These are phyloP conservation scores for Procavia capensis DNA, from an alignment of 2,113 vertebrate species.

Conservation along the genomic window DNA sequence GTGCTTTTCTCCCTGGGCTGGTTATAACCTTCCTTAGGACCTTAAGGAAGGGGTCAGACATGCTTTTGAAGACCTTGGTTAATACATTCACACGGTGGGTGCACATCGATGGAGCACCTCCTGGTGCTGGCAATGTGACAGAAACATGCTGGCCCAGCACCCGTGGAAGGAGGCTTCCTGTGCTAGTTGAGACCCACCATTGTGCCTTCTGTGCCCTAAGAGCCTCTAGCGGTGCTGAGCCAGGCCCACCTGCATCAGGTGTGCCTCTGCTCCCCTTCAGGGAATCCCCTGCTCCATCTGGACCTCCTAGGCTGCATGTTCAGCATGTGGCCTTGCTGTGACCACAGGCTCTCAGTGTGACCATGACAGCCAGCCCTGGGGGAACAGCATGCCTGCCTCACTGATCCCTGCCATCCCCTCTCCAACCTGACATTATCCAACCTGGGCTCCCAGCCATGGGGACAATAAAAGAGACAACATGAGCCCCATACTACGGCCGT, in stretches of 20 bases:
- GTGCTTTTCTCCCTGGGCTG: neutral
- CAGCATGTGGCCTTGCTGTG: neutral
- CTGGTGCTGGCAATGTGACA: fast-evolving
- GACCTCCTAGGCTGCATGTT: neutral
- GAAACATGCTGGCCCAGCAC: neutral
- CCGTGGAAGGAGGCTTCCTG: neutral
- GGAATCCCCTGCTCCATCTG: neutral
- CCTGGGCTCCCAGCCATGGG: fast-evolving
- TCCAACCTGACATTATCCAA: no score
- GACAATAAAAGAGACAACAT: neutral
- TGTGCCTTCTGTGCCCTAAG: fast-evolving
- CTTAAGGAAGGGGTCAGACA: fast-evolving
- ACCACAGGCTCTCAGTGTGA: neutral
- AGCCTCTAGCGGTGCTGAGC: neutral
- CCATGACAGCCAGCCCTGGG: neutral
- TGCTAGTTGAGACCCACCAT: fast-evolving
- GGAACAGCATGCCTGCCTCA: neutral
- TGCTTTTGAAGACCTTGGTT: no score
- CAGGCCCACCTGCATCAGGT: neutral
- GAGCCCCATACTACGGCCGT: fast-evolving
- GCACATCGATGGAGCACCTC: fast-evolving
- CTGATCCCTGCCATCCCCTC: neutral
- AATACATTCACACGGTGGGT: fast-evolving
- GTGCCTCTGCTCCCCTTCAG: neutral
- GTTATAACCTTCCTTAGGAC: neutral